Percentiles rank a stretch among this genome's conserved stretches.
Evolutionary conservation across 2,113 vertebrate genomes (phyloP).

Genomic region (Sturnus vulgaris): DNA sequence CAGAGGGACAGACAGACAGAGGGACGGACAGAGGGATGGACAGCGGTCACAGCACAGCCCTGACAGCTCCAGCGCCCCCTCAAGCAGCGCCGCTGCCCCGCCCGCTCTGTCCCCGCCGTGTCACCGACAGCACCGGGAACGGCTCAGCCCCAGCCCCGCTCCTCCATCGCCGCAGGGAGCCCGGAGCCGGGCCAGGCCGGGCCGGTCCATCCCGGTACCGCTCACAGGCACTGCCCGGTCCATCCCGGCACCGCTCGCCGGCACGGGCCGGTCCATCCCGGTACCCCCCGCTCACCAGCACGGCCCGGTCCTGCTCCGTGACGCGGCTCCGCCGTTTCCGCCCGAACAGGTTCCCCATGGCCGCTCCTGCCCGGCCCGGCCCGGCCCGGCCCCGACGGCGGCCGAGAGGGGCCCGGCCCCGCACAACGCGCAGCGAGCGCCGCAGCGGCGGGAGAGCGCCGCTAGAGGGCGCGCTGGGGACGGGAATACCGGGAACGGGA

Average conservation of each 20-base stretch:
- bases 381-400: background rate
- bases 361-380: constrained; percentile 20
- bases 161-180: background rate
- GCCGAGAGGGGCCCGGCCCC: background rate
- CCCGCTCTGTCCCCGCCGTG: background rate
- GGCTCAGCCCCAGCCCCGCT: background rate
- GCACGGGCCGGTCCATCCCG: background rate
- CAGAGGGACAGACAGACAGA: rapidly evolving
- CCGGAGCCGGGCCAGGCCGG: background rate
- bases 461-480: background rate
- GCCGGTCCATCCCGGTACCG: background rate
- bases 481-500: too few species aligned
- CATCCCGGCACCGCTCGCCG: too few species aligned
- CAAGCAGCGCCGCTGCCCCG: too few species aligned
- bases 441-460: background rate
- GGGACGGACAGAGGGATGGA: background rate
- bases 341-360: constrained; percentile 91
- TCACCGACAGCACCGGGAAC: background rate
- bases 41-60: background rate
- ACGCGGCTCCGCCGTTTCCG: constrained; percentile 86
- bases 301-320: constrained; percentile 85
- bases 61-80: background rate
- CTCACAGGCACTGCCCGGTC: too few species aligned
- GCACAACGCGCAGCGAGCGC: background rate
- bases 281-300: constrained; percentile 73